Evolutionary conservation across 1,140 invertebrate genomes (phyloP).

Genomic region (Drosophila cardini): DNA sequence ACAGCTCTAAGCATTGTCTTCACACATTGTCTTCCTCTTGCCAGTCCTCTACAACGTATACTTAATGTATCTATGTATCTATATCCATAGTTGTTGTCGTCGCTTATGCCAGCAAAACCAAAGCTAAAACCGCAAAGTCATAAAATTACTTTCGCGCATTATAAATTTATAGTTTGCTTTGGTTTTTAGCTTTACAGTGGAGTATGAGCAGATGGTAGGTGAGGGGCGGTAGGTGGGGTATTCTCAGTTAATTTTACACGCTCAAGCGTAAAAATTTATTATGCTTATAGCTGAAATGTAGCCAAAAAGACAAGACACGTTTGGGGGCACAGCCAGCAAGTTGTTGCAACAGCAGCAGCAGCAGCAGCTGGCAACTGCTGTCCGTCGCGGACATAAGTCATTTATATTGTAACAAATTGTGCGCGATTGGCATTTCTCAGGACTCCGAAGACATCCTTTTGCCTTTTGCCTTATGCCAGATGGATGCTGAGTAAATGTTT

Average conservation of each 20-base stretch:
- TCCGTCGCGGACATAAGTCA: slow-evolving; percentile 77
- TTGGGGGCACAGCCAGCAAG: slow-evolving; percentile 18
- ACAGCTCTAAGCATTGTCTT: slow-evolving; percentile 60
- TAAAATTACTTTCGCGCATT: slow-evolving; percentile 85
- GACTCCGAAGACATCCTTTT: slow-evolving; percentile 46
- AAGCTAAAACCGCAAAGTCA: slow-evolving; percentile 83
- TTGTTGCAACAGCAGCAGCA: slow-evolving; percentile 60
- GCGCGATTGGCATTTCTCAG: slow-evolving; percentile 72
- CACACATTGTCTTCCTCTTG: slow-evolving; percentile 43
- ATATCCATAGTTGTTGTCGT: slow-evolving; percentile 36
- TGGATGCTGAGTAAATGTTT: slow-evolving; percentile 69
- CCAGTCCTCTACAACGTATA: slow-evolving; percentile 12
- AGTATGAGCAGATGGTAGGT: neutral
- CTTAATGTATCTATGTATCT: slow-evolving; percentile 42
- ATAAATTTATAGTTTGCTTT: slow-evolving; percentile 83
- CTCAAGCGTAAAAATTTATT: slow-evolving; percentile 84
- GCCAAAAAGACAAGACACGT: slow-evolving; percentile 15
- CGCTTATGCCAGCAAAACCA: slow-evolving; percentile 59
- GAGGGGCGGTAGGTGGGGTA: slow-evolving; percentile 7
- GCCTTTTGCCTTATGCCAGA: slow-evolving; percentile 29
- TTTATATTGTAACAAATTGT: slow-evolving; percentile 84
- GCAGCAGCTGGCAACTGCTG: slow-evolving; percentile 52
- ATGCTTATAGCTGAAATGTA: slow-evolving; percentile 72
- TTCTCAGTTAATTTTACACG: slow-evolving; percentile 45
- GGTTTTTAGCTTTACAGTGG: slow-evolving; percentile 37